Evolutionary conservation across 2,888 invertebrate species (phyloP).

Genomic region (Melanostoma scalare): DNA sequence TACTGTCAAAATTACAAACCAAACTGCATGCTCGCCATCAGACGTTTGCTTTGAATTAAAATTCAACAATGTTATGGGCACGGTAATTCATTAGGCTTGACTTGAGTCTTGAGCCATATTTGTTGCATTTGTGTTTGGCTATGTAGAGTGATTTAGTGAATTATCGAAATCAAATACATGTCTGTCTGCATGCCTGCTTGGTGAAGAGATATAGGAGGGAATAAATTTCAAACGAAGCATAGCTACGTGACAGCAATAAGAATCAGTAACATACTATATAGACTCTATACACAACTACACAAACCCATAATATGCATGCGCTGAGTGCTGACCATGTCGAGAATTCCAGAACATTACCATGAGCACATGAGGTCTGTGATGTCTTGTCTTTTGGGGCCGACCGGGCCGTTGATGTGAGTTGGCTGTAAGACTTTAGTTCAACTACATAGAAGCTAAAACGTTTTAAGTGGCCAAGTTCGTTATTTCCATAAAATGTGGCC

Average conservation of each 20-base stretch:
- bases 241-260: slow-evolving; percentile 69
- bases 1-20: slow-evolving; percentile 62
- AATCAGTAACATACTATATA: slow-evolving; percentile 30
- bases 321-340: slow-evolving; percentile 60
- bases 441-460: slow-evolving; percentile 31
- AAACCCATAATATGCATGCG: slow-evolving; percentile 8
- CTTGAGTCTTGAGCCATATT: neutral
- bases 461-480: slow-evolving; percentile 71
- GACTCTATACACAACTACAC: neutral
- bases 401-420: neutral
- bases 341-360: slow-evolving; percentile 72
- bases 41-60: slow-evolving; percentile 41
- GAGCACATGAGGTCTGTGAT: slow-evolving; percentile 38
- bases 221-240: slow-evolving; percentile 70
- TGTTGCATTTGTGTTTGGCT: slow-evolving; percentile 40
- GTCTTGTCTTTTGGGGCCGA: slow-evolving; percentile 25
- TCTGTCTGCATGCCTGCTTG: slow-evolving; percentile 47
- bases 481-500: slow-evolving; percentile 67
- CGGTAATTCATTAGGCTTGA: slow-evolving; percentile 55
- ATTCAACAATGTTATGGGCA: slow-evolving; percentile 43
- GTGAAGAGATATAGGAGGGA: slow-evolving; percentile 42
- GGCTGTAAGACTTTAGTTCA: too few species aligned
- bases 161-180: slow-evolving; percentile 71
- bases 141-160: slow-evolving; percentile 72
- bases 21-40: slow-evolving; percentile 48